Evolutionary conservation across 2,888 invertebrate genomes (phyloP).

Genomic region (Acanthococcus lagerstroemiae): DNA sequence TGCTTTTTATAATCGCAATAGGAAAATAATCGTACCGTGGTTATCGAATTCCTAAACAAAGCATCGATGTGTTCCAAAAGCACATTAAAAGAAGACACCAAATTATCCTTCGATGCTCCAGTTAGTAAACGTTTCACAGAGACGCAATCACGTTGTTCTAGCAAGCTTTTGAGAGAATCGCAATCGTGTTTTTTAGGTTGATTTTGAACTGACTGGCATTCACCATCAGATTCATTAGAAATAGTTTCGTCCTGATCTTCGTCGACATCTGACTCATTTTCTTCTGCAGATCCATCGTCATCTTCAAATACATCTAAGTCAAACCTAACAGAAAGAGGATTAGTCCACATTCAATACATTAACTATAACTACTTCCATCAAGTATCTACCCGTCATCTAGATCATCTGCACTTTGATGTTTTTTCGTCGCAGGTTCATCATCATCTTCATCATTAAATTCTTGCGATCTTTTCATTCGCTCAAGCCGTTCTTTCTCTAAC

Average conservation of each 20-base stretch:
- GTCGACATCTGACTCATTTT: constrained; percentile 42
- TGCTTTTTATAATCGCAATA: too few species aligned
- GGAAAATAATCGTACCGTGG: background rate
- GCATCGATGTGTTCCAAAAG: constrained; percentile 12
- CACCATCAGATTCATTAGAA: background rate
- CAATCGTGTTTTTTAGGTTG: too few species aligned
- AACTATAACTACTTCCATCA: background rate
- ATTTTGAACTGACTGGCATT: too few species aligned
- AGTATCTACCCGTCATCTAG: constrained; percentile 59
- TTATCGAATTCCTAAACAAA: background rate
- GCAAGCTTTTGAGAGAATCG: too few species aligned
- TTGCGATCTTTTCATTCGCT: constrained; percentile 71
- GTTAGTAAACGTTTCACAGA: too few species aligned
- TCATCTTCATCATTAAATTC: constrained; percentile 39
- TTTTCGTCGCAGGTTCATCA: constrained; percentile 39
- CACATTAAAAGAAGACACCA: constrained; percentile 8
- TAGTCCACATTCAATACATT: background rate
- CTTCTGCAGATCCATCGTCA: constrained; percentile 40
- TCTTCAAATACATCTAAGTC: constrained; percentile 12
- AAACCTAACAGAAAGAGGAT: background rate
- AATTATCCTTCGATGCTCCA: constrained; percentile 7
- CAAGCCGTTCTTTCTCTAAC: constrained; percentile 64
- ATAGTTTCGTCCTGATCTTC: constrained; percentile 39
- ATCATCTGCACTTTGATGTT: constrained; percentile 74
- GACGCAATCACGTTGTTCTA: too few species aligned